A percentile compares a stretch with the other conserved stretches of the same genome.
These are phyloP conservation scores for Barypeithes pellucidus DNA, from an alignment of 2,888 invertebrate species.

Conservation along the genomic window DNA sequence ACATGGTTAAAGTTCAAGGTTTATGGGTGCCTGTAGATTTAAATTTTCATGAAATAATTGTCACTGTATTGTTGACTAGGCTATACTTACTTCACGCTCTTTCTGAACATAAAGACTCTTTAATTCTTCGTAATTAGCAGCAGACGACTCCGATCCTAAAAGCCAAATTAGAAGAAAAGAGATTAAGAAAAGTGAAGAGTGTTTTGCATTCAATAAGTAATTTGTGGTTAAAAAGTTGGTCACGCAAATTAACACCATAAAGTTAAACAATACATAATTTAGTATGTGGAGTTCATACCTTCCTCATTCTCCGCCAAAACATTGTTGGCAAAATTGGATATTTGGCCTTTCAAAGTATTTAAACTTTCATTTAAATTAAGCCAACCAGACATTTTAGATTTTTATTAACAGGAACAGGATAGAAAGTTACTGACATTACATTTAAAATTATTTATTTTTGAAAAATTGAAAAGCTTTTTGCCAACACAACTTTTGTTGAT, in stretches of 20 bases:
- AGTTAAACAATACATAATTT: slow-evolving; percentile 17
- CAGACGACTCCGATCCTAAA: slow-evolving; percentile 63
- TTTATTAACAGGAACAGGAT: not conserved
- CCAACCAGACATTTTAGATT: slow-evolving; percentile 74
- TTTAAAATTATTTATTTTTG: slow-evolving; percentile 36
- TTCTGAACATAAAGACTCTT: slow-evolving; percentile 75
- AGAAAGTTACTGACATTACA: slow-evolving; percentile 43
- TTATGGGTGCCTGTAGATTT: not conserved
- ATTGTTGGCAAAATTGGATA: slow-evolving; percentile 90
- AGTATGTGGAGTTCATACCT: slow-evolving; percentile 10
- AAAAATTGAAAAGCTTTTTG: slow-evolving; percentile 43
- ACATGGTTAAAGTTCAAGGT: slow-evolving; percentile 37
- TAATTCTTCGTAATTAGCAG: slow-evolving; percentile 71
- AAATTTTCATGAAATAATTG: not conserved
- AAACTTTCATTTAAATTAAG: slow-evolving; percentile 78
- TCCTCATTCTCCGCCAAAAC: slow-evolving; percentile 83
- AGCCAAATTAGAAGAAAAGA: slow-evolving; percentile 12
- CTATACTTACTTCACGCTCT: slow-evolving; percentile 75
- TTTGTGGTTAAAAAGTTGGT: slow-evolving; percentile 10
- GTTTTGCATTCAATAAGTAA: not conserved
- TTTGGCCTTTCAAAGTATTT: slow-evolving; percentile 87
- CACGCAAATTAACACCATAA: slow-evolving; percentile 29
- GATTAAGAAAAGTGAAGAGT: not conserved
- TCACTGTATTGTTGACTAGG: not conserved
- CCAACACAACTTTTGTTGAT: slow-evolving; percentile 57